A percentile compares a stretch with the other conserved stretches of the same genome.
phyloP scores from a whole-genome alignment of 2,113 vertebrate genomes.

The Sakesphorus luctuosus region DNA sequence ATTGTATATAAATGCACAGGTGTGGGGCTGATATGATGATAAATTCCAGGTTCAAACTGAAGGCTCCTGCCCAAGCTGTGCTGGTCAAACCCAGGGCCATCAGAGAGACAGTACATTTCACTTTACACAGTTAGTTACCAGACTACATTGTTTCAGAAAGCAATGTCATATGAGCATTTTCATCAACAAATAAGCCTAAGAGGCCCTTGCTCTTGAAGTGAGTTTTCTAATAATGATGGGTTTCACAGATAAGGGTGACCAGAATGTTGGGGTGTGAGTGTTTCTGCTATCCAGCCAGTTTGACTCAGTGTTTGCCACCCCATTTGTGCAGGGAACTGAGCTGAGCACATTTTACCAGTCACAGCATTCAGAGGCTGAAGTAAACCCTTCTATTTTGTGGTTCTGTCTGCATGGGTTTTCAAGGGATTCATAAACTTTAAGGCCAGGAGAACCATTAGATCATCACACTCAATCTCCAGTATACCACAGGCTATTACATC shows the following conservation, averaged over 20 bases:
- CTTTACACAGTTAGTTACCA: background rate
- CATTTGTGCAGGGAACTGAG: background rate
- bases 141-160: background rate
- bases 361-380: background rate
- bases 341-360: background rate
- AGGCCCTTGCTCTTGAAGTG: background rate
- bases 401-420: background rate
- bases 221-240: background rate
- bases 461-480: conserved; percentile 4
- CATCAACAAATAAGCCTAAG: background rate
- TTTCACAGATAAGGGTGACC: background rate
- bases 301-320: background rate
- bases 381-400: background rate
- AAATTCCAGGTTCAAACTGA: background rate
- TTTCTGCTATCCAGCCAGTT: background rate
- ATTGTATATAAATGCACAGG: background rate
- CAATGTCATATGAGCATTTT: background rate
- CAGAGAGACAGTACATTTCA: background rate
- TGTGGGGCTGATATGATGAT: background rate
- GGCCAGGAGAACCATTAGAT: conserved; percentile 23
- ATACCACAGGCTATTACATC: conserved; percentile 16
- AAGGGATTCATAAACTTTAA: conserved; percentile 24
- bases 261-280: background rate
- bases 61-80: background rate
- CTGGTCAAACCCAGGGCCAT: background rate